These are phyloP conservation scores for Agrypnia vestita DNA, from an alignment of 1,140 invertebrate genomes.

Conservation along the genomic window DNA sequence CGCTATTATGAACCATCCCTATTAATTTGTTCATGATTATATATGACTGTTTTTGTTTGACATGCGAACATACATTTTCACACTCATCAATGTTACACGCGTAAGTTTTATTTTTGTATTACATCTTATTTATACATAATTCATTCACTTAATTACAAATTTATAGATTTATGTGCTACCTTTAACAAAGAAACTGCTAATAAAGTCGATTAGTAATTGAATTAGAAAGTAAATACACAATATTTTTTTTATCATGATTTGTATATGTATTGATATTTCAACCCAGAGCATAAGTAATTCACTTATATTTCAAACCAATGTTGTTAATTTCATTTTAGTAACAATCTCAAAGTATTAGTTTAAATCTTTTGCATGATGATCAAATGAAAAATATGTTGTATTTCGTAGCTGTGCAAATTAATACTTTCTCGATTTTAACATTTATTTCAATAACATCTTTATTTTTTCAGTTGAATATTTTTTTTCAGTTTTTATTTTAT, in stretches of 20 bases:
- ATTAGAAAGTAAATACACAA: too few relatives aligned
- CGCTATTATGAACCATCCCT: slow-evolving; percentile 43
- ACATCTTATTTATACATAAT: slow-evolving; percentile 33
- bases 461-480: too few relatives aligned
- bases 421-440: not conserved
- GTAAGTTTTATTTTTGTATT: slow-evolving; percentile 59
- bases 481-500: too few relatives aligned
- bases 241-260: too few relatives aligned
- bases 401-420: not conserved
- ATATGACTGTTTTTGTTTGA: slow-evolving; percentile 61
- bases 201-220: too few relatives aligned
- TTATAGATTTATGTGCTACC: too few relatives aligned
- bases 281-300: too few relatives aligned
- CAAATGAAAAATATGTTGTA: slow-evolving; percentile 13
- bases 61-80: slow-evolving; percentile 60
- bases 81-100: slow-evolving; percentile 57
- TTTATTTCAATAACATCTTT: not conserved
- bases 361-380: not conserved
- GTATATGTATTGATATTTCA: too few relatives aligned
- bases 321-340: not conserved
- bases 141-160: not conserved
- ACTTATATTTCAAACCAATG: too few relatives aligned
- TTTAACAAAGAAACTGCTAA: too few relatives aligned
- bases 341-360: not conserved
- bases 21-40: slow-evolving; percentile 60